Conservation (phyloP, 2,888 invertebrate species). For the Pherbina coryleti region DNA sequence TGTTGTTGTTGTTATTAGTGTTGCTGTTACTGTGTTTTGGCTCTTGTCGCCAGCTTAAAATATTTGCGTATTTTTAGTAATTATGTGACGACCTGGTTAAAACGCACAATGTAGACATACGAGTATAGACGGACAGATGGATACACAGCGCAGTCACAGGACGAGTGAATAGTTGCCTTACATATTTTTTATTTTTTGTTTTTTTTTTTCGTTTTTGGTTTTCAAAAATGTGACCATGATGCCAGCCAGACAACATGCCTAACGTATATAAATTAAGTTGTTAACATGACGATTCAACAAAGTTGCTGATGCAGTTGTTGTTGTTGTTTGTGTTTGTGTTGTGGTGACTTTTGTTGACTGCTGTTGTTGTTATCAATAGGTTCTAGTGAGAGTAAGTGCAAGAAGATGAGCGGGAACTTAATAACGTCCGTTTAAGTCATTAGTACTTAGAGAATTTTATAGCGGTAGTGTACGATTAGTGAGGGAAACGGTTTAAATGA, state of each 20-base stretch:
- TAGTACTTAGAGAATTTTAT: not conserved
- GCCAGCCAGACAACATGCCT: constrained; percentile 50
- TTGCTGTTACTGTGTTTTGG: constrained; percentile 21
- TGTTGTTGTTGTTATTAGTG: not conserved
- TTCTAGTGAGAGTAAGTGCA: not conserved
- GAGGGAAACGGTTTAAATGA: no score
- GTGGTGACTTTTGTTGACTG: not conserved
- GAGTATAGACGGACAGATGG: constrained; percentile 29
- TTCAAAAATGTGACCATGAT: constrained; percentile 4
- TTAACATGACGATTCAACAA: constrained; percentile 67
- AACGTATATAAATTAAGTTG: constrained; percentile 66
- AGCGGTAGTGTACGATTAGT: no score
- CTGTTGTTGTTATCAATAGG: not conserved
- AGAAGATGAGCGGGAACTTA: not conserved
- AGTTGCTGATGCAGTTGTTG: constrained; percentile 46
- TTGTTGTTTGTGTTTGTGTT: not conserved
- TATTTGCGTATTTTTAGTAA: constrained; percentile 45
- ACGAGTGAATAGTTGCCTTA: not conserved
- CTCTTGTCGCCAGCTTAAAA: constrained; percentile 35
- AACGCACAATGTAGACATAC: constrained; percentile 24
- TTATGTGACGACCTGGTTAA: constrained; percentile 50
- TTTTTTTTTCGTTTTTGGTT: not conserved
- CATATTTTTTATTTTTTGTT: not conserved
- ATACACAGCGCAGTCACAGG: not conserved
- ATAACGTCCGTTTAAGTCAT: not conserved